A percentile compares a stretch with the other conserved stretches of the same genome.
phyloP scores from a whole-genome alignment of 2,113 vertebrate genomes.

The Callithrix jacchus region DNA sequence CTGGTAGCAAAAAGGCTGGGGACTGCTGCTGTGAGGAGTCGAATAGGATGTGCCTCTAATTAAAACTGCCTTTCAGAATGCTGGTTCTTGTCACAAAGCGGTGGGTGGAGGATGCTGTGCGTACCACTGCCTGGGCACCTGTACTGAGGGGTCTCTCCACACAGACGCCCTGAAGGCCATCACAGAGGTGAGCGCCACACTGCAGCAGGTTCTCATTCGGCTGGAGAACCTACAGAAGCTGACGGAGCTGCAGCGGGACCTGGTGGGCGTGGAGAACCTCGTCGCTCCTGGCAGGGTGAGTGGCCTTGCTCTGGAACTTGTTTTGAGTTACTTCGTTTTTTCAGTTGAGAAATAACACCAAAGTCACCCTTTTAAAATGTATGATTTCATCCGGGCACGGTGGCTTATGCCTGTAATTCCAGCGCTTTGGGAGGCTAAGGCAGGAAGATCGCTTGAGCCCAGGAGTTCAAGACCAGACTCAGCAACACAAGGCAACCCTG shows the following conservation, averaged over 20 bases:
- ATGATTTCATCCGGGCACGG: no score
- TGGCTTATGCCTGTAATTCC: no score
- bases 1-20: no score
- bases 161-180: conserved; percentile 92
- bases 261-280: conserved; percentile 93
- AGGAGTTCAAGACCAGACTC: no score
- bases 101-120: not conserved
- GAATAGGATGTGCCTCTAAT: not conserved
- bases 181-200: conserved; percentile 88
- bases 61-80: not conserved
- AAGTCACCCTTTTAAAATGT: no score
- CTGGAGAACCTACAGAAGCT: conserved; percentile 98
- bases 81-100: not conserved
- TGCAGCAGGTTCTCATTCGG: conserved; percentile 92
- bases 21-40: not conserved
- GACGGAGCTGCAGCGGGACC: conserved; percentile 93
- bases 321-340: not conserved
- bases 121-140: not conserved
- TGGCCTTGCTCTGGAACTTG: not conserved
- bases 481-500: no score
- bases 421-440: no score
- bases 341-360: not conserved
- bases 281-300: conserved; percentile 90
- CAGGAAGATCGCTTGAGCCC: no score
- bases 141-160: not conserved